Evolutionary conservation across 2,888 invertebrate species (phyloP).

Genomic region (Drosophila mercatorum): DNA sequence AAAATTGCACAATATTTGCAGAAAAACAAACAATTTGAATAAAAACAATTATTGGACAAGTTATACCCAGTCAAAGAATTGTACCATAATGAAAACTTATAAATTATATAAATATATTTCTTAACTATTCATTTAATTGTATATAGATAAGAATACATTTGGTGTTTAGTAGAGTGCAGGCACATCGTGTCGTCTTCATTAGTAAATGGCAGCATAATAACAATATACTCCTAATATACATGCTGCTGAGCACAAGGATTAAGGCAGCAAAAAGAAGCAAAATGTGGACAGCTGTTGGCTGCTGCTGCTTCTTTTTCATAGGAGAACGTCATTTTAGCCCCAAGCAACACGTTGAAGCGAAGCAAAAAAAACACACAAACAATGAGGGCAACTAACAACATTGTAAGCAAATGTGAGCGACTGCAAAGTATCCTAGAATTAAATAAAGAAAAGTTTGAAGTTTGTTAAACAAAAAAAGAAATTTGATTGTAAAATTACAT

Average conservation of each 20-base stretch:
- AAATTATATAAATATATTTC: not conserved
- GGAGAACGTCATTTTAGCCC: constrained; percentile 32
- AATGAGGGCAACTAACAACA: constrained; percentile 5
- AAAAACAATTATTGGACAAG: not conserved
- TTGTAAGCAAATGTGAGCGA: not conserved
- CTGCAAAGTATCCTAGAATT: constrained; percentile 1
- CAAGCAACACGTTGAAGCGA: constrained; percentile 45
- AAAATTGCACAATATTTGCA: not conserved
- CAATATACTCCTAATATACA: constrained; percentile 2
- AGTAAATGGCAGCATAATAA: not conserved
- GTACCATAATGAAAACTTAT: too few relatives aligned
- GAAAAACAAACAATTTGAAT: not conserved
- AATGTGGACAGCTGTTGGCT: constrained; percentile 50
- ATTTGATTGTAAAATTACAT: not conserved
- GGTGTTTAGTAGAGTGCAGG: not conserved
- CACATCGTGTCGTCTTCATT: constrained; percentile 5
- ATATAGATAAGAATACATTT: not conserved
- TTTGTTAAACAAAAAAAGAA: too few relatives aligned
- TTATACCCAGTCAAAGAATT: not conserved
- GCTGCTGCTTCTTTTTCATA: constrained; percentile 15
- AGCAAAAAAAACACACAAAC: constrained; percentile 13
- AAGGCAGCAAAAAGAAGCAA: constrained; percentile 1
- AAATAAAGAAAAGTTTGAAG: too few relatives aligned
- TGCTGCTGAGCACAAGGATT: not conserved
- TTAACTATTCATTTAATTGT: not conserved